Evolutionary conservation across 2,797 vertebrate species (phyloP).

Genomic region (Cichlasoma orientale): DNA sequence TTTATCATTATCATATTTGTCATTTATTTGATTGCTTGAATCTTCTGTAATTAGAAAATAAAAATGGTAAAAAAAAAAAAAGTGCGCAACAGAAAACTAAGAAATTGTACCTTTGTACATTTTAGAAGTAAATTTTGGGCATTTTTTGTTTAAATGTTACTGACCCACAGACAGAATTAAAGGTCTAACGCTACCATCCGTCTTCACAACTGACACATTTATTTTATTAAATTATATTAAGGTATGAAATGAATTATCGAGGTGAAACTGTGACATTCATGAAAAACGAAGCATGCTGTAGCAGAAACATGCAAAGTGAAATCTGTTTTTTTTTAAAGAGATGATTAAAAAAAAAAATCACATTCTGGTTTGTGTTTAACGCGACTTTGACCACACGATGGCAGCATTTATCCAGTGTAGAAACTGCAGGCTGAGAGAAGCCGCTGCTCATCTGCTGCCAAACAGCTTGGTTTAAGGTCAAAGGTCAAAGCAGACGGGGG

Average conservation of each 20-base stretch:
- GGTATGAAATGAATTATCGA: neutral
- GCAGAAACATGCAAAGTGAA: too few relatives aligned
- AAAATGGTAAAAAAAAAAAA: too few relatives aligned
- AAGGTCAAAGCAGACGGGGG: neutral
- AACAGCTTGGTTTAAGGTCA: neutral
- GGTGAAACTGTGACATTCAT: neutral
- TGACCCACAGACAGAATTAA: neutral
- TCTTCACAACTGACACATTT: too few relatives aligned
- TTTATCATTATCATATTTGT: too few relatives aligned
- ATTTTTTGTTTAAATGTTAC: neutral
- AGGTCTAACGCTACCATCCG: neutral
- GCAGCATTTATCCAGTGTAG: slow-evolving; percentile 9
- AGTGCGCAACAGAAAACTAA: too few relatives aligned
- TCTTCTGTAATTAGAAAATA: too few relatives aligned
- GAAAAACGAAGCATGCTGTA: too few relatives aligned
- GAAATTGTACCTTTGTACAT: neutral
- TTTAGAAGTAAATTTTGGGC: neutral
- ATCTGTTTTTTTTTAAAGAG: neutral
- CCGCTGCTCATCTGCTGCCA: neutral
- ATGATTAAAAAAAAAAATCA: neutral
- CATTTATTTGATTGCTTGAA: too few relatives aligned
- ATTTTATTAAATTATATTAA: neutral
- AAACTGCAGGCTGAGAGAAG: too few relatives aligned
- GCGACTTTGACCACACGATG: neutral
- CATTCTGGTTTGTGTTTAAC: neutral